Percentiles rank a stretch among this genome's conserved stretches.
These are phyloP conservation scores for Apodemus speciosus DNA, from an alignment of 2,113 vertebrate species.

Conservation along the genomic window DNA sequence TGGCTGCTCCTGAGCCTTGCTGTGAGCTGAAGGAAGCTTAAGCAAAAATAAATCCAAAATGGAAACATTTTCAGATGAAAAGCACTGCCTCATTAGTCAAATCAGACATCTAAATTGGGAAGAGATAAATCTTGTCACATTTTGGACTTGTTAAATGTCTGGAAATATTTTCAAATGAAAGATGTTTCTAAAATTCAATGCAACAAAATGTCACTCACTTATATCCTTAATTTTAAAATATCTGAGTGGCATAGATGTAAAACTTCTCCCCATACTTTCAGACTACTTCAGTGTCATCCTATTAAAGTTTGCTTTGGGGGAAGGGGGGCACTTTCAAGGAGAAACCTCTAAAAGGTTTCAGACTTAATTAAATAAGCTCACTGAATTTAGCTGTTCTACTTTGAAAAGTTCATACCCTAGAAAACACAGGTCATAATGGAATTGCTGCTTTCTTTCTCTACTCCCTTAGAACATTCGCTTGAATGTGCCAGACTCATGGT, in stretches of 20 bases:
- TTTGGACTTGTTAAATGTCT: conserved; percentile 73
- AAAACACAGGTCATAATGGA: background rate
- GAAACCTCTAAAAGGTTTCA: conserved; percentile 51
- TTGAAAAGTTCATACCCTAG: conserved; percentile 23
- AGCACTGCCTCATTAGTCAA: conserved; percentile 72
- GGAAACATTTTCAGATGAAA: conserved; percentile 66
- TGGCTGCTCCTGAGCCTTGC: background rate
- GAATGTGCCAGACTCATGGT: background rate
- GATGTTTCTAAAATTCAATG: conserved; percentile 62
- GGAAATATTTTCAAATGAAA: conserved; percentile 78
- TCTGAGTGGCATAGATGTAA: conserved; percentile 51
- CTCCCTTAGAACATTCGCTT: background rate
- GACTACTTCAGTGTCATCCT: conserved; percentile 55
- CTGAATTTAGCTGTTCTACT: conserved; percentile 53
- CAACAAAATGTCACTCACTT: conserved; percentile 71
- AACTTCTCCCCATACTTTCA: conserved; percentile 43
- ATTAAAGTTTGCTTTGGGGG: conserved; percentile 61
- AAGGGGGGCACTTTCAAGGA: conserved; percentile 12
- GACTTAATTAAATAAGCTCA: conserved; percentile 50
- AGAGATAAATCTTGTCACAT: conserved; percentile 70
- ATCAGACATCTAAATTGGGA: conserved; percentile 69
- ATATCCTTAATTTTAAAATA: conserved; percentile 72
- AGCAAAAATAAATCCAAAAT: conserved; percentile 72
- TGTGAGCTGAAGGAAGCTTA: conserved; percentile 54
- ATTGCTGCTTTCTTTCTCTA: background rate